These are phyloP conservation scores for Ctenoplectra terminalis DNA, from an alignment of 1,140 invertebrate genomes.

Conservation along the genomic window DNA sequence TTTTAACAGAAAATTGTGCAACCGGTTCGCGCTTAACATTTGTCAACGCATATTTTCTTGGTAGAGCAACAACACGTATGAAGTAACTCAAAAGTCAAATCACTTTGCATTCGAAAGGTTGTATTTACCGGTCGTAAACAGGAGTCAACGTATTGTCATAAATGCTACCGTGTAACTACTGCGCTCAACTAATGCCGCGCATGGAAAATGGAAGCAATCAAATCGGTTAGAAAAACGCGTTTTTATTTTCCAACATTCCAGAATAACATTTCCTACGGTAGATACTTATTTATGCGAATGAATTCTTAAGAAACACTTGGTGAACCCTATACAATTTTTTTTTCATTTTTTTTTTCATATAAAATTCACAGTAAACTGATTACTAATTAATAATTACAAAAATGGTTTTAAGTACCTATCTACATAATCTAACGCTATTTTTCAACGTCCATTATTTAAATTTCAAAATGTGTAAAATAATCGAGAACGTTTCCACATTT, in stretches of 20 bases:
- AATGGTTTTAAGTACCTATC: too few species aligned
- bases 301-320: not conserved
- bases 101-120: not conserved
- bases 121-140: not conserved
- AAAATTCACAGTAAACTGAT: too few species aligned
- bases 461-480: too few species aligned
- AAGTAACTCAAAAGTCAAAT: not conserved
- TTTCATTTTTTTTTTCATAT: too few species aligned
- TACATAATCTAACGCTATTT: too few species aligned
- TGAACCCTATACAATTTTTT: too few species aligned
- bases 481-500: too few species aligned
- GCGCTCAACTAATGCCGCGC: not conserved
- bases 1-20: slow-evolving; percentile 3
- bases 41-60: not conserved
- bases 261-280: too few species aligned
- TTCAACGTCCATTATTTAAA: too few species aligned
- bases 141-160: not conserved
- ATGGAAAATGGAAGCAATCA: not conserved
- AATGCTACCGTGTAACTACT: not conserved
- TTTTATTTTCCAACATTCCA: not conserved
- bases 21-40: not conserved
- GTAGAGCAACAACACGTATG: not conserved
- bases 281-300: too few species aligned
- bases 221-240: not conserved
- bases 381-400: too few species aligned